phyloP scores from a whole-genome alignment of 2,113 vertebrate genomes.

The Azemiops feae region DNA sequence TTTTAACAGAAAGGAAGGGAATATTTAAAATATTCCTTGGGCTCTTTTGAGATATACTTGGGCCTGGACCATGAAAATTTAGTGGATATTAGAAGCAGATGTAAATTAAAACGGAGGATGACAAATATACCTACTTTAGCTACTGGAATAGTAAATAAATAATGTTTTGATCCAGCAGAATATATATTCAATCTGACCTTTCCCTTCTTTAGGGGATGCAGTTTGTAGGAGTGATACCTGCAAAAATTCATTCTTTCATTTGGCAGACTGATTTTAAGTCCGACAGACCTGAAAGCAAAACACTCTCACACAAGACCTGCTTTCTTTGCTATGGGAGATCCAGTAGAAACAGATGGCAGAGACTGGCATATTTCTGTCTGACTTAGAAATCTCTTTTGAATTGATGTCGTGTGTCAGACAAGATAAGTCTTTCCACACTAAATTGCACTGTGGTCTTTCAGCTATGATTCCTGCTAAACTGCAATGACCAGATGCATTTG shows the following conservation, averaged over 20 bases:
- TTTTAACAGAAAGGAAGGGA: not conserved
- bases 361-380: conserved; percentile 30
- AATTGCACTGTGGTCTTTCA: conserved; percentile 17
- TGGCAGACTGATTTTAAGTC: conserved; percentile 33
- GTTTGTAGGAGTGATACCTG: not conserved
- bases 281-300: conserved; percentile 27
- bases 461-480: not conserved
- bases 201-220: not conserved
- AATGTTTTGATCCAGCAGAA: not conserved
- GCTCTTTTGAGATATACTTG: not conserved
- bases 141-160: not conserved
- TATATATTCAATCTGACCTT: not conserved
- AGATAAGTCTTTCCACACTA: conserved; percentile 14
- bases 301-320: conserved; percentile 23
- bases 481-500: conserved; percentile 16
- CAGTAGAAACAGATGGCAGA: conserved; percentile 37
- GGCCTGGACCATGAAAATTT: not conserved
- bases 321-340: conserved; percentile 33
- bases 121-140: not conserved
- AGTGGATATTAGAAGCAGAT: not conserved
- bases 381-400: conserved; percentile 29
- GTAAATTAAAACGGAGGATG: not conserved
- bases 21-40: not conserved
- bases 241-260: conserved; percentile 26
- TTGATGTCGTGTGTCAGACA: conserved; percentile 1